Evolutionary conservation across 2,888 invertebrate genomes (phyloP).

Genomic region (Tachina fera): DNA sequence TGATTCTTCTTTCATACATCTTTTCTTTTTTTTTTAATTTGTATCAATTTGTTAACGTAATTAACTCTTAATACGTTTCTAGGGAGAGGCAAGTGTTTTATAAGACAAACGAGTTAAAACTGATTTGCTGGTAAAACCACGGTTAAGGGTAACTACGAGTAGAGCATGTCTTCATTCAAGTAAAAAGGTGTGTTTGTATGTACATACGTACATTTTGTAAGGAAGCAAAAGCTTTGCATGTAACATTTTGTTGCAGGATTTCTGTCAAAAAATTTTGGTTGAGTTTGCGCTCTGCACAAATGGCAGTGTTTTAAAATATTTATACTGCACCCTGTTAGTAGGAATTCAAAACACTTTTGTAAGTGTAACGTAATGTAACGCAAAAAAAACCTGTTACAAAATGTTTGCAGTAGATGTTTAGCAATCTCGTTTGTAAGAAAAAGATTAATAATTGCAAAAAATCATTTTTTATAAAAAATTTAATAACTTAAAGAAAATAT

Average conservation of each 20-base stretch:
- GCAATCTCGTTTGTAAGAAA: too few relatives aligned
- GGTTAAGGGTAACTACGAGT: slow-evolving; percentile 65
- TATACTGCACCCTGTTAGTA: slow-evolving; percentile 32
- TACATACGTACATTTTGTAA: background rate
- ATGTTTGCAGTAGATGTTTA: too few relatives aligned
- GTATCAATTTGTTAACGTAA: slow-evolving; percentile 54
- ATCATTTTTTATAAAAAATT: too few relatives aligned
- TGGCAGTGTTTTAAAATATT: background rate
- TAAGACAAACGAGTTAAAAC: slow-evolving; percentile 73
- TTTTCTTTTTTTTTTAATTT: slow-evolving; percentile 37
- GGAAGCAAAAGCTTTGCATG: slow-evolving; percentile 41
- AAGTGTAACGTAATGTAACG: background rate
- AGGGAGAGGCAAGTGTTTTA: slow-evolving; percentile 72
- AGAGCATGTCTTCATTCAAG: slow-evolving; percentile 47
- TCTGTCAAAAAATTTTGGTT: slow-evolving; percentile 58
- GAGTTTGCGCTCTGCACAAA: slow-evolving; percentile 56
- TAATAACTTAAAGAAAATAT: too few relatives aligned
- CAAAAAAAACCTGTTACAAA: background rate
- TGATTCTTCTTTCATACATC: slow-evolving; percentile 8
- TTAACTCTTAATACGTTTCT: slow-evolving; percentile 63
- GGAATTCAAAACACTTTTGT: background rate
- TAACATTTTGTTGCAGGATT: slow-evolving; percentile 60
- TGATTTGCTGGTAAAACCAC: slow-evolving; percentile 64
- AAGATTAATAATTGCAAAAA: too few relatives aligned
- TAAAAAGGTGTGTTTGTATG: slow-evolving; percentile 39